Conservation (phyloP, 1,140 invertebrate genomes). For the Cardiocondyla obscurior region DNA sequence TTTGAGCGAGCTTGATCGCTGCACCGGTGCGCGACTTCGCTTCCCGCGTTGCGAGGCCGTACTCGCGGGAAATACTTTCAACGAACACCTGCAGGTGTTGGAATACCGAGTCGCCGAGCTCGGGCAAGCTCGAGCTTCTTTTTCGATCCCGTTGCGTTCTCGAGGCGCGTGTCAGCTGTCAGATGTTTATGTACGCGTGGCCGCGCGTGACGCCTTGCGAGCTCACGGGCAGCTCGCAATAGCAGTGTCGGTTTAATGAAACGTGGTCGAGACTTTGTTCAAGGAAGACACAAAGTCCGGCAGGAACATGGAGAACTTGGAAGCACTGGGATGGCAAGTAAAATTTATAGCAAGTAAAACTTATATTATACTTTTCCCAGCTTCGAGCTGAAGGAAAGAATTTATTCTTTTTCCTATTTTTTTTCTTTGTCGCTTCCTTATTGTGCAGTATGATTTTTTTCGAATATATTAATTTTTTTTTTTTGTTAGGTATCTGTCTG, state of each 20-base stretch:
- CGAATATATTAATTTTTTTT: slow-evolving; percentile 23
- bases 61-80: neutral
- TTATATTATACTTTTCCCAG: neutral
- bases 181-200: slow-evolving; percentile 69
- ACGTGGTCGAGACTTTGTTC: neutral
- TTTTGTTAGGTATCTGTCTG: slow-evolving; percentile 87
- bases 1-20: slow-evolving; percentile 32
- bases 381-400: neutral
- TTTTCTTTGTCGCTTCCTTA: no score
- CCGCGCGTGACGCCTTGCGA: slow-evolving; percentile 29
- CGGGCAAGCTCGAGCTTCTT: neutral
- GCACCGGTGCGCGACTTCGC: neutral
- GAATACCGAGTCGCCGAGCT: neutral
- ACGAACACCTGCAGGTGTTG: neutral
- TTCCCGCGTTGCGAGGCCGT: neutral
- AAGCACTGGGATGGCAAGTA: slow-evolving; percentile 86
- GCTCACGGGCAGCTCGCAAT: neutral
- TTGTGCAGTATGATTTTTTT: no score
- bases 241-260: neutral
- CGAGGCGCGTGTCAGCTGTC: slow-evolving; percentile 64
- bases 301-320: slow-evolving; percentile 80
- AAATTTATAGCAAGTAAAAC: no score
- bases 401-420: neutral
- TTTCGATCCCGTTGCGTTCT: neutral
- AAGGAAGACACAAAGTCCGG: slow-evolving; percentile 15